Evolutionary conservation across 2,113 vertebrate species (phyloP), one percentile per base, ranked within the genome.

Genomic region (Nerophis ophidion): DNA sequence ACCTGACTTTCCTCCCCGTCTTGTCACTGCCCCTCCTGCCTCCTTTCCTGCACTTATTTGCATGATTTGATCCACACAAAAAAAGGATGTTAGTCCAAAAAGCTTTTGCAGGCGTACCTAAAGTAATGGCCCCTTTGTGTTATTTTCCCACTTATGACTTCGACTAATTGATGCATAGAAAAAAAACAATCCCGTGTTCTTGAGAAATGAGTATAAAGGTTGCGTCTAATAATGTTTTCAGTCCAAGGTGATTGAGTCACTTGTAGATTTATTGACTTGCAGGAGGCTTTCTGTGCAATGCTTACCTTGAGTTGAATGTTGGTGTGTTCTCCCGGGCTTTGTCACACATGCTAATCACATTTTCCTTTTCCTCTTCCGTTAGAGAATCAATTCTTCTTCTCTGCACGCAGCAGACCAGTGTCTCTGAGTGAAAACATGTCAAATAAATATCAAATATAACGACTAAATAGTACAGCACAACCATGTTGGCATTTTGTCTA

Each of bases 331-430:
- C 4, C 57, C 26, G 55, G 19, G 19, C 14, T 1, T 63, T 48
- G 57, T 64, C 70, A 57, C 64, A 44, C 40, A 44, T 36, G 53
- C 47, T 81, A 74, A 84, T 84, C 68, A 48, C 81, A 83, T 81
- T 56, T 79, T 75, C 44, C 40, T 45, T 45, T 57, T 63, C 6
- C 73, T 61, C 16, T 42, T 56, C 51, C 56, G 61, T 74, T 75
- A 63, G 61, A 58, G 68, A 76, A 84, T 81, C 71, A 74, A 75
- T 84, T 74, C 55, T 70, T 53, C 68, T 67, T 77, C 76, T 79
- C 67, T 70, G 80, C 76, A 1, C 2, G 26, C 26, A 26, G 26
- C 26, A 26, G 26, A 26, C 26, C 3, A 26, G 26, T 26, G 26
- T 26, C 26, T 26, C 3, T 26, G 4, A 26, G 26, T 26, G 26